Evolutionary conservation across 2,888 invertebrate species (phyloP).

Genomic region (Lissocephala sabroskyi): DNA sequence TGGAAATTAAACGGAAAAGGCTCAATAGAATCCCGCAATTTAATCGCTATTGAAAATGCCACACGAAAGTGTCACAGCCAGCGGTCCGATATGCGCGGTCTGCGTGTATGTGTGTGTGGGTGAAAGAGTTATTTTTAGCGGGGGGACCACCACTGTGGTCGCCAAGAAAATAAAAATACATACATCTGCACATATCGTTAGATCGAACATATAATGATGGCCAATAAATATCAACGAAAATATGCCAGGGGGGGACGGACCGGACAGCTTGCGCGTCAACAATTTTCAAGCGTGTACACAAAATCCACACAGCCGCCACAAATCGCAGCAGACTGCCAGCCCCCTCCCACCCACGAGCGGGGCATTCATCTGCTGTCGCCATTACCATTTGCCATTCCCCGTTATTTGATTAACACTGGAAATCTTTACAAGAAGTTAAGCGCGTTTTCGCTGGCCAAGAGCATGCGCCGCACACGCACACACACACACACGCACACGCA

Average conservation of each 20-base stretch:
- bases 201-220: conserved; percentile 55
- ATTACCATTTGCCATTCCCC: not conserved
- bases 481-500: too few species aligned
- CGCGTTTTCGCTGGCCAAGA: too few species aligned
- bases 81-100: conserved; percentile 12
- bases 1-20: conserved; percentile 11
- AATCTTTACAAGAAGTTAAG: conserved; percentile 53
- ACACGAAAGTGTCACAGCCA: conserved; percentile 38
- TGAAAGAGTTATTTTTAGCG: conserved; percentile 49
- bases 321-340: conserved; percentile 25
- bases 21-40: conserved; percentile 22
- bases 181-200: conserved; percentile 7
- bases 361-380: too few species aligned
- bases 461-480: conserved; percentile 52
- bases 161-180: conserved; percentile 12
- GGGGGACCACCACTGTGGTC: not conserved
- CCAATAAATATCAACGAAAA: conserved; percentile 47
- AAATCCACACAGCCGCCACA: conserved; percentile 42
- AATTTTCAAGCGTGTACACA: conserved; percentile 64
- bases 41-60: conserved; percentile 44
- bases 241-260: not conserved
- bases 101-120: conserved; percentile 20
- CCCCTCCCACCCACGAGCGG: not conserved
- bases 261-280: conserved; percentile 43
- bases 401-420: conserved; percentile 59